Percentiles rank a stretch among this genome's conserved stretches.
These are phyloP conservation scores for Aldabrachelys gigantea DNA, from an alignment of 2,113 vertebrate species.

Conservation along the genomic window DNA sequence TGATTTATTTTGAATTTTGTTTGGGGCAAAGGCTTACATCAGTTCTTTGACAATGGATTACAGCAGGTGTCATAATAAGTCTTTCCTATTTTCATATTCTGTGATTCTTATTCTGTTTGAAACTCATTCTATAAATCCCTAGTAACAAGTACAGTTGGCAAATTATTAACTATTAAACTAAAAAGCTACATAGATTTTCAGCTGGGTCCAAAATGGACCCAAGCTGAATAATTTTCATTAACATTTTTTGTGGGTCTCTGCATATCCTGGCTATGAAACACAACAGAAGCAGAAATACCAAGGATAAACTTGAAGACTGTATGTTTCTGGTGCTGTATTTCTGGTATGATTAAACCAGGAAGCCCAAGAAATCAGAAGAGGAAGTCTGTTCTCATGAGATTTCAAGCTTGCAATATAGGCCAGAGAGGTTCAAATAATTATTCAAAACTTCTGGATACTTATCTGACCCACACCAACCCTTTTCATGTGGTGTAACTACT, in stretches of 20 bases:
- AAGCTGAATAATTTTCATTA: accelerated
- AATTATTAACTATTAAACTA: background rate
- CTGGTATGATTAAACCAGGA: background rate
- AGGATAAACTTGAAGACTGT: background rate
- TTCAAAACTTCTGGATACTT: background rate
- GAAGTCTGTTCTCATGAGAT: background rate
- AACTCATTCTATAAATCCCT: accelerated
- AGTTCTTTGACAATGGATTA: background rate
- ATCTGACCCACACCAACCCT: background rate
- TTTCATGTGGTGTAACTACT: background rate
- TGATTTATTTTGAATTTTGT: background rate
- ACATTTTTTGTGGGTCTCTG: background rate
- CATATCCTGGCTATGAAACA: background rate
- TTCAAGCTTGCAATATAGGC: background rate
- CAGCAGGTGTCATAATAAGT: accelerated
- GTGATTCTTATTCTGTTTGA: background rate
- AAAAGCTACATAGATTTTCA: background rate
- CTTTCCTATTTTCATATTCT: background rate
- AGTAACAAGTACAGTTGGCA: background rate
- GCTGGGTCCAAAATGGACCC: accelerated
- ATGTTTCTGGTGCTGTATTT: background rate
- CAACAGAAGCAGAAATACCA: background rate
- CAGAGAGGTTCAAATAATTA: background rate
- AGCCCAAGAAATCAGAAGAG: background rate
- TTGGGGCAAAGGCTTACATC: background rate